A percentile compares a stretch with the other conserved stretches of the same genome.
Evolutionary conservation across 2,888 invertebrate species (phyloP).

Genomic region (Catotricha subobsoleta): DNA sequence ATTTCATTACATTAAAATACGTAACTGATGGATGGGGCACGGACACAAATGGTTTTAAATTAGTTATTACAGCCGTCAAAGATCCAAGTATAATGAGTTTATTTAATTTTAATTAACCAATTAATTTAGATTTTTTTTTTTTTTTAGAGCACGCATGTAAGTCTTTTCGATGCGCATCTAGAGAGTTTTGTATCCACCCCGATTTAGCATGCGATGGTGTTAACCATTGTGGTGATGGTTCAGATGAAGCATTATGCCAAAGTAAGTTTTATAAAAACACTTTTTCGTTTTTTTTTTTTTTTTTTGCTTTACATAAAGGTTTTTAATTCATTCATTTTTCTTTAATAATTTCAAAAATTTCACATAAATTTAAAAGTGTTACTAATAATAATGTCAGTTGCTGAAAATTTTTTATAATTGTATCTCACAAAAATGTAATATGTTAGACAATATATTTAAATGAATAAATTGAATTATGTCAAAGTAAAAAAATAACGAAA

Average conservation of each 20-base stretch:
- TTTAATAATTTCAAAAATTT: not conserved
- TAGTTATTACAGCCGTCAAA: slow-evolving; percentile 86
- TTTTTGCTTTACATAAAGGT: too few species aligned
- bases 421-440: not conserved
- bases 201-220: slow-evolving; percentile 84
- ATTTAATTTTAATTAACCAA: not conserved
- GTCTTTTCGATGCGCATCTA: slow-evolving; percentile 71
- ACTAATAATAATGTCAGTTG: not conserved
- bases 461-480: too few species aligned
- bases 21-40: slow-evolving; percentile 88
- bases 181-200: slow-evolving; percentile 81
- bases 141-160: slow-evolving; percentile 68
- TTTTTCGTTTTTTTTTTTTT: too few species aligned
- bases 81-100: slow-evolving; percentile 68
- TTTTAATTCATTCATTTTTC: too few species aligned
- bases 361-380: not conserved
- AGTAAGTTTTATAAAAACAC: slow-evolving; percentile 43
- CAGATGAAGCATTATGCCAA: slow-evolving; percentile 79
- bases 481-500: not conserved
- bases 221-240: slow-evolving; percentile 86
- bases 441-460: not conserved
- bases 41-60: slow-evolving; percentile 77
- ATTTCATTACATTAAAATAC: slow-evolving; percentile 85
- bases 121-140: slow-evolving; percentile 3
- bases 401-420: not conserved